These are phyloP conservation scores for Onthophagus sagittarius DNA, from an alignment of 2,888 invertebrate genomes.

Conservation along the genomic window DNA sequence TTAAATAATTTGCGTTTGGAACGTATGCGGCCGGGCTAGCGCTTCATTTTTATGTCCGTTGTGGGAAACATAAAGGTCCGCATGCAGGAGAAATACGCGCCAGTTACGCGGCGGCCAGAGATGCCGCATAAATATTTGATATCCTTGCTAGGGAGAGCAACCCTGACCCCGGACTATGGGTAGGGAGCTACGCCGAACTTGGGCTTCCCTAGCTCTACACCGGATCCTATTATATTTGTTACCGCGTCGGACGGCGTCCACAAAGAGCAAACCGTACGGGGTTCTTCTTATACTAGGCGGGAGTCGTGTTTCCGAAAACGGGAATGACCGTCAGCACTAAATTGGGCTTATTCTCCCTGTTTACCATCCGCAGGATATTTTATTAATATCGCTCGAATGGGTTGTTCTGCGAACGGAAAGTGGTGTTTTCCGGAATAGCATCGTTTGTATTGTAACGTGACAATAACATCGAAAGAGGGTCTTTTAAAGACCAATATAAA, in stretches of 20 bases:
- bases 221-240: constrained; percentile 6
- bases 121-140: constrained; percentile 24
- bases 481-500: not conserved
- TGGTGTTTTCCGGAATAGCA: not conserved
- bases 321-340: not conserved
- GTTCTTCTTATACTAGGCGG: not conserved
- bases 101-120: constrained; percentile 20
- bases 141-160: constrained; percentile 13
- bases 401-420: not conserved
- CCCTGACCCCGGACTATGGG: not conserved
- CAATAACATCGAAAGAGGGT: not conserved
- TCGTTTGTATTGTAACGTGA: not conserved
- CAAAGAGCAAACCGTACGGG: not conserved
- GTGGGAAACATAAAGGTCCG: constrained; percentile 24
- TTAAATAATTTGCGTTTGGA: constrained; percentile 23
- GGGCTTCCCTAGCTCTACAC: constrained; percentile 2
- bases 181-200: not conserved
- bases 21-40: constrained; percentile 17
- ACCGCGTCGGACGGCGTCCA: not conserved
- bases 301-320: not conserved
- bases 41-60: constrained; percentile 23
- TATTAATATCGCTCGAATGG: not conserved
- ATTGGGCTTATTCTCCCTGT: not conserved
- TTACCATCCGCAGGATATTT: not conserved
- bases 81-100: constrained; percentile 19